A percentile compares a stretch with the other conserved stretches of the same genome.
Conservation (phyloP, 2,888 invertebrate genomes). For the Troilus luridus region DNA sequence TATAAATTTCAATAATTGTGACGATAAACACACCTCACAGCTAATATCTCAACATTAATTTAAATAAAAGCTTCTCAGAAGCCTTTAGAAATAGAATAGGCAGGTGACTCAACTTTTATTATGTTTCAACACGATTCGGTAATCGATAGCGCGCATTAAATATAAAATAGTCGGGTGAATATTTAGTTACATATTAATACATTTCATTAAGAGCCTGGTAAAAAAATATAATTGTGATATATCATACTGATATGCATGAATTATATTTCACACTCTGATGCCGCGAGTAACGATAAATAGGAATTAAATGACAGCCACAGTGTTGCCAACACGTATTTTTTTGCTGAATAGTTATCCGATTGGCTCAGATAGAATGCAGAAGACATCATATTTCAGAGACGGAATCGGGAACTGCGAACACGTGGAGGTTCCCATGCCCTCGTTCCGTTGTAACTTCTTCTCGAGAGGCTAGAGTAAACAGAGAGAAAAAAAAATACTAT, state of each 20-base stretch:
- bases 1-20: too few species aligned
- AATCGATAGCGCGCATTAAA: too few species aligned
- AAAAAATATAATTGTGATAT: neutral
- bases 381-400: neutral
- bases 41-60: too few species aligned
- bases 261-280: neutral
- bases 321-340: neutral
- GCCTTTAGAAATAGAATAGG: too few species aligned
- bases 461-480: slow-evolving; percentile 26
- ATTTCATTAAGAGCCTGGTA: neutral
- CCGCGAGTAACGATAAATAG: neutral
- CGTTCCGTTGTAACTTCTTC: slow-evolving; percentile 34
- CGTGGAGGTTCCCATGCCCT: neutral
- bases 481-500: slow-evolving; percentile 32
- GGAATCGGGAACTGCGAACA: slow-evolving; percentile 9
- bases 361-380: neutral
- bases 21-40: too few species aligned
- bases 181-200: neutral
- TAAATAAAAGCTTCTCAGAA: too few species aligned
- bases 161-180: too few species aligned
- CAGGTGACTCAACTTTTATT: too few species aligned
- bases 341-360: neutral
- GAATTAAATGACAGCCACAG: neutral
- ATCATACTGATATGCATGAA: neutral
- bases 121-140: too few species aligned